These are phyloP conservation scores for Zaprionus gabonicus DNA, from an alignment of 1,140 invertebrate genomes.

Conservation along the genomic window DNA sequence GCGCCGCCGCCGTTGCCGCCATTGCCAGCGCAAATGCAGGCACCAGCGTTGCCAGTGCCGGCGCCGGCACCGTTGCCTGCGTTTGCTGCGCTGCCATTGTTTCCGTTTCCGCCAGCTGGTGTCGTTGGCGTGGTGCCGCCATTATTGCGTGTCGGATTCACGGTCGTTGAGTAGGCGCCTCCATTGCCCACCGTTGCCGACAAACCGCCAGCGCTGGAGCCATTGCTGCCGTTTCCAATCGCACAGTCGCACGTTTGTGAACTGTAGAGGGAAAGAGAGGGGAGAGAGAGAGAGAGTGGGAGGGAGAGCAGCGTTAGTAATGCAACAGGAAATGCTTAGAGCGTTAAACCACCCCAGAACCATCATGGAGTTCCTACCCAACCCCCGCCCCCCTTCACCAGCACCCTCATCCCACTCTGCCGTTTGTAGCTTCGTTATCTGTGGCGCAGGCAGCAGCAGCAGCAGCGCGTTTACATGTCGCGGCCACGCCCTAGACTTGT, in stretches of 20 bases:
- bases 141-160: slow-evolving; percentile 82
- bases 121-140: slow-evolving; percentile 82
- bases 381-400: too few relatives aligned
- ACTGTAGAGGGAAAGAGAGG: slow-evolving; percentile 34
- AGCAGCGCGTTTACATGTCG: slow-evolving; percentile 42
- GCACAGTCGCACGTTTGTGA: slow-evolving; percentile 85
- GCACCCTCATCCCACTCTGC: background rate
- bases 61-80: slow-evolving; percentile 37
- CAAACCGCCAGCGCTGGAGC: slow-evolving; percentile 77
- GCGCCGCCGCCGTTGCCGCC: slow-evolving; percentile 42
- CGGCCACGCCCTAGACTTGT: slow-evolving; percentile 33
- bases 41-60: slow-evolving; percentile 43
- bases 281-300: slow-evolving; percentile 16
- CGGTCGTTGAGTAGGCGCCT: slow-evolving; percentile 78
- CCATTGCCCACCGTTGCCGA: slow-evolving; percentile 46
- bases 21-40: slow-evolving; percentile 35
- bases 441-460: slow-evolving; percentile 36
- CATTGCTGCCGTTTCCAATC: slow-evolving; percentile 85
- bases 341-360: slow-evolving; percentile 19
- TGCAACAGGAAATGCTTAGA: slow-evolving; percentile 56
- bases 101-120: slow-evolving; percentile 75
- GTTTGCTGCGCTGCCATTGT: slow-evolving; percentile 60
- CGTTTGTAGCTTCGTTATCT: slow-evolving; percentile 34
- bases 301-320: slow-evolving; percentile 43
- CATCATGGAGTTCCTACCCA: background rate